Percentiles rank a stretch among this genome's conserved stretches.
phyloP scores from a whole-genome alignment of 2,797 vertebrate species.

The Pseudotriccus pelzelni region DNA sequence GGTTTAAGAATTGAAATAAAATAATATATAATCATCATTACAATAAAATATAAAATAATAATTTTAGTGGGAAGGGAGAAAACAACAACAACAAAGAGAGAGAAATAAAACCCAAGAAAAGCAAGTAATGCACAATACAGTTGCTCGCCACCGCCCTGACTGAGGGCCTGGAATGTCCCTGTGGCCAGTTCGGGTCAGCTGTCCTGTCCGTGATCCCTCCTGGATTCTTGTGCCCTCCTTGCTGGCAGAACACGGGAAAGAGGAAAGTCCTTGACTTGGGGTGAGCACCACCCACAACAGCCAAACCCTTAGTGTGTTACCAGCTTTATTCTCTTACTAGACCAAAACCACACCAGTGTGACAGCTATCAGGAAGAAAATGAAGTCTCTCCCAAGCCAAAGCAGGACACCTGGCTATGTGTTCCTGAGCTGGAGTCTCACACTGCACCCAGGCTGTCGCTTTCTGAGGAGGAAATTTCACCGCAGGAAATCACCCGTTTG shows the following conservation, averaged over 20 bases:
- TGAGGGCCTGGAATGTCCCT: neutral
- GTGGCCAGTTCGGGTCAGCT: neutral
- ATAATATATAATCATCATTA: neutral
- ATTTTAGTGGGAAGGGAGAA: neutral
- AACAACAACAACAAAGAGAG: no score
- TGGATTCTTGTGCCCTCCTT: neutral
- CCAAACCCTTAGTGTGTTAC: neutral
- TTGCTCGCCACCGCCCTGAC: neutral
- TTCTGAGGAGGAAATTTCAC: neutral
- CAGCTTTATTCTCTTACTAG: neutral
- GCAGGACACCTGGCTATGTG: neutral
- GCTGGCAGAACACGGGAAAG: neutral
- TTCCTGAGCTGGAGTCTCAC: conserved; percentile 27
- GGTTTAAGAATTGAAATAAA: neutral
- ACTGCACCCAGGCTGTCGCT: neutral
- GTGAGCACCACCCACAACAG: neutral
- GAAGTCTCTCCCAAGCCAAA: neutral
- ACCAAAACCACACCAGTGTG: neutral
- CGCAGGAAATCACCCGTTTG: neutral
- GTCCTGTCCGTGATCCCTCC: neutral
- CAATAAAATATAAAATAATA: neutral
- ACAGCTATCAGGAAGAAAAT: neutral
- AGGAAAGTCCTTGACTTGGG: neutral
- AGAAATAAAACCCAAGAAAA: neutral
- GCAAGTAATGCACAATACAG: neutral